A percentile compares a stretch with the other conserved stretches of the same genome.
Evolutionary conservation across 2,888 invertebrate species (phyloP).

Genomic region (Mythimna impura): DNA sequence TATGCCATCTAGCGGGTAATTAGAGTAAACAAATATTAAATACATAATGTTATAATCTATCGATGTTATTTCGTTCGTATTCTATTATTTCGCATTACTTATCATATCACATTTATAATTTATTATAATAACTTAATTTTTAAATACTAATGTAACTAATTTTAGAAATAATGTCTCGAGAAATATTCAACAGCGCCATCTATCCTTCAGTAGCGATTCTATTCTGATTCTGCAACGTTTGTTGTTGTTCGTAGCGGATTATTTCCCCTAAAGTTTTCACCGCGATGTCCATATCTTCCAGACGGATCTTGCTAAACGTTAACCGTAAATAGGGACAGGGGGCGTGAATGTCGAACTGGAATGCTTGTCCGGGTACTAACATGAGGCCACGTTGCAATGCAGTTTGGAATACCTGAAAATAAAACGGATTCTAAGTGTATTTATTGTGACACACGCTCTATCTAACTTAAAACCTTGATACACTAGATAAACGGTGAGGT

Average conservation of each 20-base stretch:
- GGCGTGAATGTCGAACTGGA: slow-evolving; percentile 91
- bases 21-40: neutral
- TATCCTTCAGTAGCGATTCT: slow-evolving; percentile 74
- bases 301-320: slow-evolving; percentile 92
- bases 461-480: no score
- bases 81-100: slow-evolving; percentile 7
- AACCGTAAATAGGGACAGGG: slow-evolving; percentile 93
- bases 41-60: neutral
- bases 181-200: slow-evolving; percentile 63
- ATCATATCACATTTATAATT: slow-evolving; percentile 7
- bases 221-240: slow-evolving; percentile 66
- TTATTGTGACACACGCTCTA: no score
- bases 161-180: neutral
- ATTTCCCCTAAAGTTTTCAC: slow-evolving; percentile 90
- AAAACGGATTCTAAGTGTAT: neutral
- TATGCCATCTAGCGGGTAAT: slow-evolving; percentile 24
- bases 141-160: neutral
- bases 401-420: slow-evolving; percentile 84
- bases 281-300: slow-evolving; percentile 92
- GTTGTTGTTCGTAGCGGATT: slow-evolving; percentile 90
- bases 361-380: slow-evolving; percentile 94
- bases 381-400: slow-evolving; percentile 93
- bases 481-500: no score
- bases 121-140: neutral
- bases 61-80: neutral